Base-by-base conservation (phyloP, 2,888 invertebrate species). In the Molorchus minor region DNA sequence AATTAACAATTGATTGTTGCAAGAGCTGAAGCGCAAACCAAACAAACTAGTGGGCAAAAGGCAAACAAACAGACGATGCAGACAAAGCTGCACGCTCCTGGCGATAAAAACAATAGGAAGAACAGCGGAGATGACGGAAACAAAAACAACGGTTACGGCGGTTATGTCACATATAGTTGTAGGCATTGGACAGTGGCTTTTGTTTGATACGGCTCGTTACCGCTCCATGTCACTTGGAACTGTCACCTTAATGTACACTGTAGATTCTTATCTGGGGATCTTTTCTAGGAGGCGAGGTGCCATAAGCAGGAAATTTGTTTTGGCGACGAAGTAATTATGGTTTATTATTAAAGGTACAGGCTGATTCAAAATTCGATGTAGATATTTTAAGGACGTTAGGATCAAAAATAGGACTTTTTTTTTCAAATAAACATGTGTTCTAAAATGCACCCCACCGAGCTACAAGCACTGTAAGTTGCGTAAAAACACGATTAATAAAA, bases 201-300 rank as follows among this genome's bases (percentile, higher is more conserved):
- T 67, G 69, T 66, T 64, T 67, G 69, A 68, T 64, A 70, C 67
- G 71, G 67, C 71, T 75, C 75, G 75, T 75, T 75, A 75, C 64
- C 57, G 58, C 64, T 65, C 61, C 64, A 64, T 62, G 70, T 66
- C 72, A 66, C 62, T 68, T 65, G 64, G 60, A 62, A 47, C 62
- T 72, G 73, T 72, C 70, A 67, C 69, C 64, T 72, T 69, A 68
- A 60, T 56, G 45, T 45, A 30, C n/a, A n/a, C 45, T 40, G 43
- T 44, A 61, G 54, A 61, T 56, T 25, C 17, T 41, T 52, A 41
- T 52, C 41, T 51, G 1, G 20, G 25, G 51, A 20, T 8, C 5
- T 21, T 21, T 10, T 29, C 3, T 12, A 12, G 15, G 29, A 49
- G 25, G 21, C 4, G 21, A 25, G n/a, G 20, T 30, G n/a, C n/a